phyloP scores from a whole-genome alignment of 2,797 vertebrate genomes.

The Sparus aurata region DNA sequence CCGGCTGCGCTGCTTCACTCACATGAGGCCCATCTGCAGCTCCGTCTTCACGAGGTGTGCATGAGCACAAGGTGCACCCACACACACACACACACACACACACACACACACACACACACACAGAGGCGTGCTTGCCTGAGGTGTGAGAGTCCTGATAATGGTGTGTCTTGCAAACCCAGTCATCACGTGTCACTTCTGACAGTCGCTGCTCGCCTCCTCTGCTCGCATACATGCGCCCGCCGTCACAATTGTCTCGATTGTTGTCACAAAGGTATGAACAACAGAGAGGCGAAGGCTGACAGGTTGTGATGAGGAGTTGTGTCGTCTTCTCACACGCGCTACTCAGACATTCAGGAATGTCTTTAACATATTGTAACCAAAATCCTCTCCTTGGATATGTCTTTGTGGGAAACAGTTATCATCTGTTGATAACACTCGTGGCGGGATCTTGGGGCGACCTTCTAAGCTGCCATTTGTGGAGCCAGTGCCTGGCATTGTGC shows the following conservation, averaged over 20 bases:
- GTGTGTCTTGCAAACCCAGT: constrained; percentile 69
- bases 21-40: constrained; percentile 54
- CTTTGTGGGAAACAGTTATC: constrained; percentile 10
- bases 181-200: constrained; percentile 75
- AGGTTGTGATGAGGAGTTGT: constrained; percentile 45
- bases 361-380: constrained; percentile 1
- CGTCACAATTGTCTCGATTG: constrained; percentile 50
- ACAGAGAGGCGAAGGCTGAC: constrained; percentile 48
- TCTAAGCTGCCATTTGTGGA: constrained; percentile 39
- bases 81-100: constrained; percentile 26
- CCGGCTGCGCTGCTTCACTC: constrained; percentile 29
- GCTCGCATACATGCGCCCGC: constrained; percentile 41
- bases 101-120: constrained; percentile 24
- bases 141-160: constrained; percentile 71
- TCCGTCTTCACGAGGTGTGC: constrained; percentile 36
- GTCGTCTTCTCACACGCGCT: constrained; percentile 23
- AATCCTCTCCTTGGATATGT: neutral
- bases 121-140: constrained; percentile 41
- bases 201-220: constrained; percentile 58
- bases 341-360: constrained; percentile 18
- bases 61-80: constrained; percentile 48
- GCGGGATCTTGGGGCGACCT: constrained; percentile 38
- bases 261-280: constrained; percentile 55
- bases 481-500: constrained; percentile 53
- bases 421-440: constrained; percentile 37